Conservation (phyloP, 2,888 invertebrate genomes). For the Leptopterna dolabrata region DNA sequence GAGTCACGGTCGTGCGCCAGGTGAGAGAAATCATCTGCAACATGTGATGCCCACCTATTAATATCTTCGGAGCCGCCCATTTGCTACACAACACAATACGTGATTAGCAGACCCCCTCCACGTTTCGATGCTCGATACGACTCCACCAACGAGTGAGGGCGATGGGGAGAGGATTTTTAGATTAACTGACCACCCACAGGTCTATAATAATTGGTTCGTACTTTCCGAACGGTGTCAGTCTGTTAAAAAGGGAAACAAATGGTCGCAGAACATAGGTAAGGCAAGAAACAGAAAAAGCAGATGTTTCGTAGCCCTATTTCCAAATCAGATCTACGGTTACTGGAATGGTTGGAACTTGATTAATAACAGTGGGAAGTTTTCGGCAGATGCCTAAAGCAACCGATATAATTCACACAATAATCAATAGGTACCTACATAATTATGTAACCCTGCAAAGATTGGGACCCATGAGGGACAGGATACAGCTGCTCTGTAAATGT, state of each 20-base stretch:
- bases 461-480: too few species aligned
- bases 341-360: not conserved
- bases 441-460: too few species aligned
- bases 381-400: not conserved
- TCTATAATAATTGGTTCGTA: slow-evolving; percentile 6
- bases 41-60: slow-evolving; percentile 39
- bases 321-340: not conserved
- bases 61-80: slow-evolving; percentile 13
- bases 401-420: too few species aligned
- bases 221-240: not conserved
- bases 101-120: not conserved
- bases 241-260: not conserved
- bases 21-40: slow-evolving; percentile 47
- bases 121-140: not conserved
- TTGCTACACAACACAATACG: slow-evolving; percentile 20
- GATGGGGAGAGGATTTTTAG: not conserved
- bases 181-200: slow-evolving; percentile 21
- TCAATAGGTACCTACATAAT: too few species aligned
- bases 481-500: too few species aligned
- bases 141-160: not conserved
- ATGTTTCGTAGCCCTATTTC: not conserved
- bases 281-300: not conserved
- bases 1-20: slow-evolving; percentile 41
- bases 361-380: not conserved
- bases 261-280: not conserved